Evolutionary conservation across 2,888 invertebrate genomes (phyloP).

Genomic region (Parnassius smintheus): DNA sequence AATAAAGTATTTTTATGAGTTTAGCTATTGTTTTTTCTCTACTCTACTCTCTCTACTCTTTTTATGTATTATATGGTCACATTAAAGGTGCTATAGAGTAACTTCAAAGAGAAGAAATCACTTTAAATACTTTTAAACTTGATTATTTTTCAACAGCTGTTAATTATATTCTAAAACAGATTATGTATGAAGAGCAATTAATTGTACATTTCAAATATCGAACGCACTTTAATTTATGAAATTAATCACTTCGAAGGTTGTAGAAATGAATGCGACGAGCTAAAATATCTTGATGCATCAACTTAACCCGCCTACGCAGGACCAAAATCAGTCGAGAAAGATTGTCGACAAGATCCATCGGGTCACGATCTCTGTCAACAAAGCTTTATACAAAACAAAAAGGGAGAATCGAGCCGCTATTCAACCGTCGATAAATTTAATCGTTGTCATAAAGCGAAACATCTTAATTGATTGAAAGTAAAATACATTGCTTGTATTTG

Average conservation of each 20-base stretch:
- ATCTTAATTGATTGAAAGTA: slow-evolving; percentile 2
- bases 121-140: no score
- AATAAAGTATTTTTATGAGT: no score
- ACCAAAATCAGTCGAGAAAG: slow-evolving; percentile 2
- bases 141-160: no score
- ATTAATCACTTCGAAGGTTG: slow-evolving; percentile 14
- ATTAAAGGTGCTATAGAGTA: no score
- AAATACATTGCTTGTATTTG: neutral
- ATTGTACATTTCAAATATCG: no score
- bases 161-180: no score
- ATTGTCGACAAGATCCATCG: slow-evolving; percentile 8
- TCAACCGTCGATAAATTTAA: slow-evolving; percentile 6
- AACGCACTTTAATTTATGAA: no score
- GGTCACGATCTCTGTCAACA: slow-evolving; percentile 12
- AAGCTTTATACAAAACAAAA: slow-evolving; percentile 9
- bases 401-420: neutral
- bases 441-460: slow-evolving; percentile 17
- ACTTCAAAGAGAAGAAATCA: no score
- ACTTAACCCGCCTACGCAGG: slow-evolving; percentile 13
- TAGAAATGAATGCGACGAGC: slow-evolving; percentile 2
- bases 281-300: slow-evolving; percentile 8
- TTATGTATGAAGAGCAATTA: no score
- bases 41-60: no score
- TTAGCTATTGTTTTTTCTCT: no score
- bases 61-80: no score